Evolutionary conservation across 1,140 invertebrate species (phyloP).

Genomic region (Lasioglossum albipes): DNA sequence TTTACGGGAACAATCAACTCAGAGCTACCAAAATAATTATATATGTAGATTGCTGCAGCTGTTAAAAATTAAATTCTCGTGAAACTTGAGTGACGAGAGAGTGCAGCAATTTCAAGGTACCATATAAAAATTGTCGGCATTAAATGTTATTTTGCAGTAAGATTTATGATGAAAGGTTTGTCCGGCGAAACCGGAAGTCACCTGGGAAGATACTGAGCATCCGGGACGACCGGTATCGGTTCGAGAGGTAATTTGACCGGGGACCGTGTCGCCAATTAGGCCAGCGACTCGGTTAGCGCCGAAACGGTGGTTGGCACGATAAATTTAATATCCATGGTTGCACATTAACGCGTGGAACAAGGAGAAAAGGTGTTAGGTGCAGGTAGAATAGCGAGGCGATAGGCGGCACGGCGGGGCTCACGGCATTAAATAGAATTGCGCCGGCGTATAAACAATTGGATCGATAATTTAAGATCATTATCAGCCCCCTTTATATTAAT

Average conservation of each 20-base stretch:
- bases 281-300: conserved; percentile 73
- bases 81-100: no score
- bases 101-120: no score
- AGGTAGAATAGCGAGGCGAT: conserved; percentile 55
- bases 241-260: conserved; percentile 72
- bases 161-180: background rate
- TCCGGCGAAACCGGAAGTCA: background rate
- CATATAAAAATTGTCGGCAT: no score
- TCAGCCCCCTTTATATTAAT: conserved; percentile 75
- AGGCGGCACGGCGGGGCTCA: conserved; percentile 63
- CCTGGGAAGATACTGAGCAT: background rate
- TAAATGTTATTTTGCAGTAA: background rate
- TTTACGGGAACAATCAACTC: no score
- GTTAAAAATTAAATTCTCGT: no score
- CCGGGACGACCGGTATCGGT: conserved; percentile 24
- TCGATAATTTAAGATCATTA: conserved; percentile 80
- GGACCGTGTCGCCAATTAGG: conserved; percentile 70
- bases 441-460: conserved; percentile 79
- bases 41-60: no score
- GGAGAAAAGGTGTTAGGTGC: conserved; percentile 63
- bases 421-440: conserved; percentile 77
- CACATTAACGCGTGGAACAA: conserved; percentile 35
- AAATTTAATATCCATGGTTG: conserved; percentile 71
- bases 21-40: no score
- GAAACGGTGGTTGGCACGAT: conserved; percentile 73